These are phyloP conservation scores for Suncus etruscus DNA, from an alignment of 2,113 vertebrate genomes.

Conservation along the genomic window DNA sequence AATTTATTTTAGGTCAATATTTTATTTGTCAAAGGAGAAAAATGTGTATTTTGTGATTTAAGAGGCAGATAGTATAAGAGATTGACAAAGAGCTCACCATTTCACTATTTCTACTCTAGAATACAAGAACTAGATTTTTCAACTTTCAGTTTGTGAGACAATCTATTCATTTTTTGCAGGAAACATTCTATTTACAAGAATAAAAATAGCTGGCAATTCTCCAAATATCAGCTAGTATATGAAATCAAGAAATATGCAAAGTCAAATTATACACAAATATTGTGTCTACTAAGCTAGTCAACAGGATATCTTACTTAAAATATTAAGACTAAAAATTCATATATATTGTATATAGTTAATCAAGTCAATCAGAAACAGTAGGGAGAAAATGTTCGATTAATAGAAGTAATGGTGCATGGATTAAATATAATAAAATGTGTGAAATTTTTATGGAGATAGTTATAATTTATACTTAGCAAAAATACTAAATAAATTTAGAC, in stretches of 20 bases:
- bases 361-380: background rate
- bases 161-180: background rate
- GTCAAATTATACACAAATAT: background rate
- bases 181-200: background rate
- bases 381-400: background rate
- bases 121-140: background rate
- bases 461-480: background rate
- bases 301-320: background rate
- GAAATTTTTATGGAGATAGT: background rate
- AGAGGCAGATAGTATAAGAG: background rate
- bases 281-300: background rate
- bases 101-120: background rate
- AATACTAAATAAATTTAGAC: background rate
- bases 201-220: background rate
- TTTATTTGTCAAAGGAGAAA: background rate
- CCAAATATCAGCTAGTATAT: background rate
- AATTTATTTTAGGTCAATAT: background rate
- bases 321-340: background rate
- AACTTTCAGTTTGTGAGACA: background rate
- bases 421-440: constrained; percentile 12
- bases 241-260: background rate
- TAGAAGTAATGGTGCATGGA: background rate
- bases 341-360: background rate
- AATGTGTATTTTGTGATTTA: background rate
- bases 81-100: background rate